Evolutionary conservation across 2,113 vertebrate genomes (phyloP).

Genomic region (Pontoporia blainvillei): DNA sequence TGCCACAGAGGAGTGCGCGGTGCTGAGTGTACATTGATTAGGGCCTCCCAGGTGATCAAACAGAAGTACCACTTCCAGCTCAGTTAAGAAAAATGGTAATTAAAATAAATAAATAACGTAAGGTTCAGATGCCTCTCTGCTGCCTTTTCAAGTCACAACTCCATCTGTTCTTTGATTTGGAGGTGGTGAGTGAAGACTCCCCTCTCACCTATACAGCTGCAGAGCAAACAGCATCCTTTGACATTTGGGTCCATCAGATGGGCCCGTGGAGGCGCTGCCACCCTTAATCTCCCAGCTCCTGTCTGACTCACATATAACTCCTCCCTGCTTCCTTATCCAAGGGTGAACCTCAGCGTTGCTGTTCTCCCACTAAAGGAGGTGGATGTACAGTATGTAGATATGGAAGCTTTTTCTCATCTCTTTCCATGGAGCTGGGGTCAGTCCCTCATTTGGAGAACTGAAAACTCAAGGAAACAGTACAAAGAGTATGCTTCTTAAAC

Average conservation of each 20-base stretch:
- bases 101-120: neutral
- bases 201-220: neutral
- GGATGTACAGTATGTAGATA: neutral
- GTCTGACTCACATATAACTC: neutral
- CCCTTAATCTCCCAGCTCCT: neutral
- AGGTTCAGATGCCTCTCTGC: slow-evolving; percentile 14
- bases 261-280: accelerated
- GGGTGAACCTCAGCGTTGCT: neutral
- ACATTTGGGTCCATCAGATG: neutral
- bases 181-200: neutral
- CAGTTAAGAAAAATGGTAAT: slow-evolving; percentile 19
- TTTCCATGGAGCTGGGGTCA: neutral
- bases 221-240: neutral
- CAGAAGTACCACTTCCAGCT: neutral
- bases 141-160: slow-evolving; percentile 35
- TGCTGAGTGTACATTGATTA: neutral
- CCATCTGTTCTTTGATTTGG: neutral
- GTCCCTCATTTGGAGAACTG: neutral
- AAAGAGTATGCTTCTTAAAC: neutral
- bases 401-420: neutral
- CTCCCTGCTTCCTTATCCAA: neutral
- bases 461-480: neutral
- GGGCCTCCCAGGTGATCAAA: neutral
- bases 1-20: neutral
- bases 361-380: neutral